Conservation (phyloP, 2,797 vertebrate species). For the Chaetodon trifasciatus region DNA sequence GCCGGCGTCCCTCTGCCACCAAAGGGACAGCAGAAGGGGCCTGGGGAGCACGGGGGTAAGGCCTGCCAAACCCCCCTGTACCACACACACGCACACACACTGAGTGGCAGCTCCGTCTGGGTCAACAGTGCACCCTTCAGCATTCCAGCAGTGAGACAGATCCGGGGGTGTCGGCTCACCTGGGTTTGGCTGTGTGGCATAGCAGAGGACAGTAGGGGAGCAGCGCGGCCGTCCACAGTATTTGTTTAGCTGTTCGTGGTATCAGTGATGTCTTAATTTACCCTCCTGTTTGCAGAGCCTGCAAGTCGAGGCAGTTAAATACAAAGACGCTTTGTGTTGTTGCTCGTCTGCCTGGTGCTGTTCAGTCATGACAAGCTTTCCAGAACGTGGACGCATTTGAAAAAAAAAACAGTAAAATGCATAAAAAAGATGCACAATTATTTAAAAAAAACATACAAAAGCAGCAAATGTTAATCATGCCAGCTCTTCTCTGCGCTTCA, state of each 20-base stretch:
- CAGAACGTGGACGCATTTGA: background rate
- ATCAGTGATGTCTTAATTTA: conserved; percentile 72
- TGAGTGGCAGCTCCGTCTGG: conserved; percentile 84
- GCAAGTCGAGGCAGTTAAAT: conserved; percentile 16
- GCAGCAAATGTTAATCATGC: too few species aligned
- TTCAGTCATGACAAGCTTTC: background rate
- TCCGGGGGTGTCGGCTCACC: conserved; percentile 78
- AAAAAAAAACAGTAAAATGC: background rate
- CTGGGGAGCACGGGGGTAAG: conserved; percentile 48
- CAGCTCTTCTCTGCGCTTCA: background rate
- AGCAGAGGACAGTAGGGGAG: conserved; percentile 61
- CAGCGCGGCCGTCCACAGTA: conserved; percentile 62
- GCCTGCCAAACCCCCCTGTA: conserved; percentile 41
- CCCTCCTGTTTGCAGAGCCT: conserved; percentile 53
- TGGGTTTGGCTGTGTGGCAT: conserved; percentile 70
- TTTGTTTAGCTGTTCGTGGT: conserved; percentile 82
- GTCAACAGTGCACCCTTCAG: conserved; percentile 80
- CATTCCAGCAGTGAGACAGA: conserved; percentile 76
- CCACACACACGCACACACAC: conserved; percentile 60
- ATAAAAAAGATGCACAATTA: background rate
- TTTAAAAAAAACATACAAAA: background rate
- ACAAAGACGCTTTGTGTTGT: background rate
- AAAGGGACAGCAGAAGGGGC: conserved; percentile 67
- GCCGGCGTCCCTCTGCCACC: conserved; percentile 71
- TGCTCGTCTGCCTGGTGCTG: background rate